phyloP scores from a whole-genome alignment of 2,797 vertebrate genomes.

The Sebastes vulpes region DNA sequence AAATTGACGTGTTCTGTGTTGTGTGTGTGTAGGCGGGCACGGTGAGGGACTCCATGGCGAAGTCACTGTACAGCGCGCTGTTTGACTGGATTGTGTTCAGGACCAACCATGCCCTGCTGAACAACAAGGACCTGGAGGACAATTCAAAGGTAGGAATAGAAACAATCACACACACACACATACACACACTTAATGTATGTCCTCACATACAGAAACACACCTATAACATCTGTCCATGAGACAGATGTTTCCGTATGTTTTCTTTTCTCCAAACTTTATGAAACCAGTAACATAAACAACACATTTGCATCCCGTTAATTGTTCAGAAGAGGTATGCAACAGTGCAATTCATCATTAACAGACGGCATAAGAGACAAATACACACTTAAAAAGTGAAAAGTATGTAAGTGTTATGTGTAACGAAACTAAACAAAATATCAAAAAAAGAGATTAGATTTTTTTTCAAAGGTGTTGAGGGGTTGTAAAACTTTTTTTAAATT shows the following conservation, averaged over 20 bases:
- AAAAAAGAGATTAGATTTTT: too few relatives aligned
- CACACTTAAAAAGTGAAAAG: background rate
- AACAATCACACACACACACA: background rate
- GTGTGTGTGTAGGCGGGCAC: conserved; percentile 88
- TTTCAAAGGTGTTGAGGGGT: too few relatives aligned
- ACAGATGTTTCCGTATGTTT: background rate
- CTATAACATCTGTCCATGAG: background rate
- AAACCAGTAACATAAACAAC: background rate
- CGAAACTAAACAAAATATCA: background rate
- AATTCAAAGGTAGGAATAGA: conserved; percentile 87
- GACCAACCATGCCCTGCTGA: conserved; percentile 97
- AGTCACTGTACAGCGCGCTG: conserved; percentile 95
- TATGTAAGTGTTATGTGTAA: background rate
- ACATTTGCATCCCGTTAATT: background rate
- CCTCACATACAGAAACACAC: background rate
- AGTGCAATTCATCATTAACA: background rate
- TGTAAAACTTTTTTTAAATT: too few relatives aligned
- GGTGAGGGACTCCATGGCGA: conserved; percentile 97
- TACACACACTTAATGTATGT: background rate
- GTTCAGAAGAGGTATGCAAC: background rate
- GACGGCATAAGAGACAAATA: background rate
- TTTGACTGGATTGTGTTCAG: conserved; percentile 99
- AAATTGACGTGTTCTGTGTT: conserved; percentile 20
- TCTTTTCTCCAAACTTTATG: background rate
- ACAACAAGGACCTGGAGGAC: conserved; percentile 95